Base-by-base conservation (phyloP, 1,140 invertebrate species). In the Drosophila bocki region DNA sequence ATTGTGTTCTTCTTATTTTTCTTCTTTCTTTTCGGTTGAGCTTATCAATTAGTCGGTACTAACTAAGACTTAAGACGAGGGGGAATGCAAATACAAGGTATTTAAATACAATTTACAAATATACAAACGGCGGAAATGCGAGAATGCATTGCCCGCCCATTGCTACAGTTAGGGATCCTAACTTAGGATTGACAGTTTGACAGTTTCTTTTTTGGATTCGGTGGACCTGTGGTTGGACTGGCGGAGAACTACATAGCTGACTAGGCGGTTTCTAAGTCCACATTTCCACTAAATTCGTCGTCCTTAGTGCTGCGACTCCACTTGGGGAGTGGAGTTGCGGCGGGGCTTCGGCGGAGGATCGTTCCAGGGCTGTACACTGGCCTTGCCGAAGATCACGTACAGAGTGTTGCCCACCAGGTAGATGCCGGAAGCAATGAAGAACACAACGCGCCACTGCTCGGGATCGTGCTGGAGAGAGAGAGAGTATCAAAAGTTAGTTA, bases 371-470 rank as follows among this genome's bases (percentile, higher is more conserved):
- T 96, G 95, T 12, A 94, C 93, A 44, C 94, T 93, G 1, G 94
- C 95, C 2, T 94, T 94, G 13, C 95, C 95, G 80, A 96, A 96
- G 17, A 96, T 78, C 26, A 96, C 69, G 82, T 96, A 98, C 51
- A 96, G 93, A 0, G 96, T 85, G 75, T 96, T 96, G 26, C 96
- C 95, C 48, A 95, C 80, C 44, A 96, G 93, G 69, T 96, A 96
- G 26, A 97, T 93, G 15, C 93, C 95, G 17, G 96, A 94, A 4
- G 96, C 94, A 35, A 97, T 94, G 82, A 96, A 96, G 93, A 97
- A 98, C 2, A 97, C 95, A 47, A 94, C 94, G 59, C 95, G 94
- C 97, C 97, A 98, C 85, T 95, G 94, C 3, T 91, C 54, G 17
- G 94, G 92, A 80, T 95, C 92, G 42, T 91, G 92, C 95, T 95